Conservation (phyloP, 2,888 invertebrate genomes). For the Drepanosiphum platanoidis region DNA sequence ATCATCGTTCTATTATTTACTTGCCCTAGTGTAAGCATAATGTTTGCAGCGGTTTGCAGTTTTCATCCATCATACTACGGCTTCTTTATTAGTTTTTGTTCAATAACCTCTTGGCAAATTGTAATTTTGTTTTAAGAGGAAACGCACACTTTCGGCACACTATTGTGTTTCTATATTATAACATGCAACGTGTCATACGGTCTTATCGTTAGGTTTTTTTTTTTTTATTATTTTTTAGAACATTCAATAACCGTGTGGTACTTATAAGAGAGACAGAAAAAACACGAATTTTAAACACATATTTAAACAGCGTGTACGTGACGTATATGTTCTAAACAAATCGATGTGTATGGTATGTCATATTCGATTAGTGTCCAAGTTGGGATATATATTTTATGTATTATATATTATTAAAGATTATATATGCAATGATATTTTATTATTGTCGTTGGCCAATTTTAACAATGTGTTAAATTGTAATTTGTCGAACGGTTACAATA, state of each 20-base stretch:
- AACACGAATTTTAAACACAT: conserved; percentile 12
- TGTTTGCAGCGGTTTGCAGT: background rate
- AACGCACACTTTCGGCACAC: background rate
- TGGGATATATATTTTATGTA: background rate
- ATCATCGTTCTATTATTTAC: background rate
- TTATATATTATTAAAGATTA: background rate
- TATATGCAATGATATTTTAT: background rate
- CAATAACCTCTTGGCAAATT: background rate
- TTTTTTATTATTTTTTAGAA: conserved; percentile 18
- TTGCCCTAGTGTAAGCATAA: background rate
- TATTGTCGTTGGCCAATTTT: background rate
- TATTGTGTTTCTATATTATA: conserved; percentile 12
- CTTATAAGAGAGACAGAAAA: conserved; percentile 2
- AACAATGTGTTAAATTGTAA: background rate
- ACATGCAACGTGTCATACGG: background rate
- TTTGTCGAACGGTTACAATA: background rate
- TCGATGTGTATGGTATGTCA: conserved; percentile 11
- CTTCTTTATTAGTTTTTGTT: background rate
- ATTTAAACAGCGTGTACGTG: conserved; percentile 29
- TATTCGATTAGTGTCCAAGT: conserved; percentile 19
- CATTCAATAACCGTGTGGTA: background rate
- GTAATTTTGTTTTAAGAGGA: background rate
- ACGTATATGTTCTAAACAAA: conserved; percentile 16
- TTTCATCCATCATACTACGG: background rate
- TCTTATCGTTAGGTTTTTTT: conserved; percentile 32